Base-by-base conservation (phyloP, 2,888 invertebrate species). In the Pollenia amentaria region DNA sequence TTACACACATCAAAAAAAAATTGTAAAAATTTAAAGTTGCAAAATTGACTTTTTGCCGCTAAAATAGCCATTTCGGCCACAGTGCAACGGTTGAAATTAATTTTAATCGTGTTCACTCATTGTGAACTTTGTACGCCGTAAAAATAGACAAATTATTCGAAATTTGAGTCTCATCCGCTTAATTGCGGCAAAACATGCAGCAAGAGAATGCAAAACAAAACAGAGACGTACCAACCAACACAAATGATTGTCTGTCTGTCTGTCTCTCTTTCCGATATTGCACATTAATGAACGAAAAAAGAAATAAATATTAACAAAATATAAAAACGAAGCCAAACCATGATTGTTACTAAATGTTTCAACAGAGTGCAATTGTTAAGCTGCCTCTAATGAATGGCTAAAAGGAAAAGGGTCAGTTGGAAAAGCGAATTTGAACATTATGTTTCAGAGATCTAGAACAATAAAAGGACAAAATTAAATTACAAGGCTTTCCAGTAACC, bases 151-250 rank as follows among this genome's bases (percentile, higher is more conserved):
- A 79, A 84, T 80, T 75, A 70, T 69, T 69, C 18, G 46, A 70
- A 79, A 84, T 84, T 84, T 69, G 64, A 76, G 53, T 10, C 78
- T 77, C 11, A 78, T 78, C 64, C 69, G 69, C 64, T 64, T 84
- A 84, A 84, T 84, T 84, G 75, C 62, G 69, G 72, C 53, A 11
- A 38, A 79, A 60, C 78, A 83, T n/a, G 42, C 77, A 83, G 46
- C 46, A 46, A 64, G 21, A 53, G 18, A 69, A 44, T 44, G 29
- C 16, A 46, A 38, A 9, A 6, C 12, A 65, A 16, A 0, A 46
- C 42, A 60, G 38, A n/a, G 6, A 51, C 48, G 14, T 18, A 42
- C 53, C 11, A 69, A 48, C 11, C 18, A 48, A 55, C 46, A 29
- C 29, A 29, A 73, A 29, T 21, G 14, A n/a, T 57, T 48, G 75